Evolutionary conservation across 1,140 invertebrate genomes (phyloP).

Genomic region (Myzus persicae): DNA sequence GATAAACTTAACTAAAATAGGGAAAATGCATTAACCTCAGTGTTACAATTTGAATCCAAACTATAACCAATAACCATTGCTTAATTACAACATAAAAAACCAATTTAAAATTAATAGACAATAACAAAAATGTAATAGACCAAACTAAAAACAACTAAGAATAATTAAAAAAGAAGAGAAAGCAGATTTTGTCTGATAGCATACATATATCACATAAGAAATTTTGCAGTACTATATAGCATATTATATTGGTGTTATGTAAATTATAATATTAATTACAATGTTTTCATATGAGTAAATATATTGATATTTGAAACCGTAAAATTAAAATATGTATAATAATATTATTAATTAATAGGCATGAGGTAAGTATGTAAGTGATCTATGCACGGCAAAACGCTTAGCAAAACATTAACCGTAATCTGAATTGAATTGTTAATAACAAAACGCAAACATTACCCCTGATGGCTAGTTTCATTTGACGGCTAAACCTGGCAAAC

Average conservation of each 20-base stretch:
- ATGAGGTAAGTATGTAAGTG: not conserved
- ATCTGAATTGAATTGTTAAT: not conserved
- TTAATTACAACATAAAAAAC: not conserved
- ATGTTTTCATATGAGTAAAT: not conserved
- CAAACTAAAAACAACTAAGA: not conserved
- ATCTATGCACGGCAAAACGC: not conserved
- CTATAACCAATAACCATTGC: not conserved
- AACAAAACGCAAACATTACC: conserved; percentile 63
- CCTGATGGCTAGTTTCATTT: conserved; percentile 69
- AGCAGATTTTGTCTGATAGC: not conserved
- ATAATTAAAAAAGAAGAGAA: not conserved
- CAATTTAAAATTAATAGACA: not conserved
- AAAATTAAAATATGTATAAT: not conserved
- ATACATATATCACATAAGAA: not conserved
- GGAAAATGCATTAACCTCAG: too few relatives aligned
- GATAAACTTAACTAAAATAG: not conserved
- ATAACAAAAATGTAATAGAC: not conserved
- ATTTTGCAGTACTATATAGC: not conserved
- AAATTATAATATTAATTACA: not conserved
- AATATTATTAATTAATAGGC: not conserved
- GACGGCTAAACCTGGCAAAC: conserved; percentile 66
- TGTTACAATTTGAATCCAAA: not conserved
- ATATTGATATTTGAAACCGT: too few relatives aligned
- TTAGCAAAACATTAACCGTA: not conserved
- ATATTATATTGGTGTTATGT: not conserved